A percentile compares a stretch with the other conserved stretches of the same genome.
phyloP scores from a whole-genome alignment of 2,888 invertebrate species.

The Cabera pusaria region DNA sequence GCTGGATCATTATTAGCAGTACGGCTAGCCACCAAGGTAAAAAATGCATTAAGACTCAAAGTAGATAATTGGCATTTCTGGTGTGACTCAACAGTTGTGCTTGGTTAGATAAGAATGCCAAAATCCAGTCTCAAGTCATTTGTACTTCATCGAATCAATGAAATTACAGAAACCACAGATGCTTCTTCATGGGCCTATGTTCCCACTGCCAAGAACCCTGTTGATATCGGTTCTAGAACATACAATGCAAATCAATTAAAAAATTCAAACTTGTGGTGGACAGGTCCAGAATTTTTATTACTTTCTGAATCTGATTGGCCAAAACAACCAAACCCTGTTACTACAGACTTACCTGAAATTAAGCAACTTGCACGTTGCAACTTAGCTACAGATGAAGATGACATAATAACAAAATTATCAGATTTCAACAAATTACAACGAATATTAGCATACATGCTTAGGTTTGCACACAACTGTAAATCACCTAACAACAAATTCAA shows the following conservation, averaged over 20 bases:
- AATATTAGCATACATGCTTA: too few relatives aligned
- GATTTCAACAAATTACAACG: too few relatives aligned
- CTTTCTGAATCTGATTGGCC: constrained; percentile 13
- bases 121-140: constrained; percentile 28
- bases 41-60: constrained; percentile 11
- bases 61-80: constrained; percentile 2
- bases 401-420: too few relatives aligned
- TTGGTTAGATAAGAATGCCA: constrained; percentile 7
- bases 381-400: too few relatives aligned
- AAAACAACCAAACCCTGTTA: too few relatives aligned
- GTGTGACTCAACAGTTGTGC: constrained; percentile 5
- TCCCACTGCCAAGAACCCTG: constrained; percentile 31
- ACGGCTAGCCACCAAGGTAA: constrained; percentile 27
- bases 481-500: too few relatives aligned
- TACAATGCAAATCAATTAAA: constrained; percentile 27
- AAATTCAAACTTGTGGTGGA: constrained; percentile 29
- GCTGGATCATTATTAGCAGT: constrained; percentile 34
- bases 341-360: too few relatives aligned
- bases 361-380: too few relatives aligned
- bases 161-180: constrained; percentile 31
- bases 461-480: too few relatives aligned
- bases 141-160: constrained; percentile 32
- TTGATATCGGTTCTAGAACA: constrained; percentile 35
- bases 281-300: constrained; percentile 19
- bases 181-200: constrained; percentile 31